These are phyloP conservation scores for Drosophila acutilabella DNA, from an alignment of 2,888 invertebrate genomes.

Conservation along the genomic window DNA sequence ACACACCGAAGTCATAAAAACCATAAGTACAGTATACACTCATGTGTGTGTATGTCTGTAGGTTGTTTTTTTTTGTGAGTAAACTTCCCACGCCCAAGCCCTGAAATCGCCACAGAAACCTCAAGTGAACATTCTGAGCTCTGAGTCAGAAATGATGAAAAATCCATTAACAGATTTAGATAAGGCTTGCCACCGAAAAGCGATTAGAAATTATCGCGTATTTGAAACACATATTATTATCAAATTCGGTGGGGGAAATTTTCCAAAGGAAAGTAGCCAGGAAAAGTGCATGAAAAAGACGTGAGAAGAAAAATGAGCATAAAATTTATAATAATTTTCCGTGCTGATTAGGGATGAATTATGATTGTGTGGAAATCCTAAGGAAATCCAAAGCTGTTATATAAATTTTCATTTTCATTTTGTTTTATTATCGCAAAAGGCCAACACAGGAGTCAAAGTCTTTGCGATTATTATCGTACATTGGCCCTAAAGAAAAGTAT, in stretches of 20 bases:
- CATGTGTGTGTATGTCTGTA: not conserved
- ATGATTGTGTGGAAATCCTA: slow-evolving; percentile 12
- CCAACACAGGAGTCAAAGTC: slow-evolving; percentile 1
- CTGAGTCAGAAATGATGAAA: slow-evolving; percentile 15
- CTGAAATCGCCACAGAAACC: not conserved
- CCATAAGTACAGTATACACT: slow-evolving; percentile 15
- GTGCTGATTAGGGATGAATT: slow-evolving; percentile 18
- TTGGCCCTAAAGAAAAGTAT: slow-evolving; percentile 17
- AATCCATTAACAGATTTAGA: slow-evolving; percentile 29
- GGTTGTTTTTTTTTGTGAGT: not conserved
- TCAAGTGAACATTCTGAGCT: slow-evolving; percentile 14
- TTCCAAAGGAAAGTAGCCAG: not conserved
- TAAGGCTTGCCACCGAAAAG: slow-evolving; percentile 21
- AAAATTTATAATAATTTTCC: slow-evolving; percentile 6
- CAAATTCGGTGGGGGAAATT: not conserved
- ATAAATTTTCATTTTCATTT: slow-evolving; percentile 29
- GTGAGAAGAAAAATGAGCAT: not conserved
- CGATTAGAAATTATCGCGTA: slow-evolving; percentile 10
- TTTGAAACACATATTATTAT: not conserved
- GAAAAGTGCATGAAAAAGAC: not conserved
- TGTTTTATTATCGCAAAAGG: slow-evolving; percentile 16
- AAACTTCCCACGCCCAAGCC: slow-evolving; percentile 32
- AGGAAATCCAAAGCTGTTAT: slow-evolving; percentile 10
- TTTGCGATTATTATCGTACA: slow-evolving; percentile 34
- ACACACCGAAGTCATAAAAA: slow-evolving; percentile 24